Conservation (phyloP, 1,140 invertebrate species). For the Trichogramma pretiosum region DNA sequence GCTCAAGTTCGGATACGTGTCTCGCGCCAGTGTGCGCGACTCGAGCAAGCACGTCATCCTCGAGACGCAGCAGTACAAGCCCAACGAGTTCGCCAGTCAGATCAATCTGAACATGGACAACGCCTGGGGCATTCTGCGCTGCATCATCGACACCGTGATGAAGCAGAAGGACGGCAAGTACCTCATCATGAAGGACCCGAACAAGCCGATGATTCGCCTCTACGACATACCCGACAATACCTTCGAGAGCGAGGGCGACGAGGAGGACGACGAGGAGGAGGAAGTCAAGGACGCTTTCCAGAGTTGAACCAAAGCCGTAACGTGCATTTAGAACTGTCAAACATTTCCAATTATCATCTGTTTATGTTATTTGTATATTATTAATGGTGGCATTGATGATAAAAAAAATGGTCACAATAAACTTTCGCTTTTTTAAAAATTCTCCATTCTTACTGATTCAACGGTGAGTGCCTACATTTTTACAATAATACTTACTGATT, state of each 20-base stretch:
- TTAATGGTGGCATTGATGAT: no score
- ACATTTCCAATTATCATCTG: no score
- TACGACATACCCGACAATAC: constrained; percentile 98
- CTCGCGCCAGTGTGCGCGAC: constrained; percentile 84
- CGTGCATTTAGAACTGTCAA: no score
- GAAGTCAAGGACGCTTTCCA: constrained; percentile 51
- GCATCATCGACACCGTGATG: constrained; percentile 96
- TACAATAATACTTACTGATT: no score
- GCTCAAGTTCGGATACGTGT: constrained; percentile 98
- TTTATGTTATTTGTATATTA: no score
- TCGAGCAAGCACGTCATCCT: constrained; percentile 95
- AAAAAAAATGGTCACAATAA: no score
- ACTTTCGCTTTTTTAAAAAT: no score
- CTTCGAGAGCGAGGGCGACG: constrained; percentile 94
- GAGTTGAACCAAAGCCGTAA: no score
- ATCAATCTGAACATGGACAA: constrained; percentile 99
- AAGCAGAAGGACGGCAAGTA: constrained; percentile 96
- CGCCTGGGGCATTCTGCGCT: constrained; percentile 96
- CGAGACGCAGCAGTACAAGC: constrained; percentile 97
- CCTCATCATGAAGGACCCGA: constrained; percentile 98
- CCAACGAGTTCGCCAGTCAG: constrained; percentile 95
- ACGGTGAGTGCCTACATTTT: no score
- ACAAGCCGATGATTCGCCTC: constrained; percentile 91
- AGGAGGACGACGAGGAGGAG: constrained; percentile 76
- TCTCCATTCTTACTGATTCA: no score